Conservation (phyloP, 2,888 invertebrate genomes). For the Cephus nigrinus region DNA sequence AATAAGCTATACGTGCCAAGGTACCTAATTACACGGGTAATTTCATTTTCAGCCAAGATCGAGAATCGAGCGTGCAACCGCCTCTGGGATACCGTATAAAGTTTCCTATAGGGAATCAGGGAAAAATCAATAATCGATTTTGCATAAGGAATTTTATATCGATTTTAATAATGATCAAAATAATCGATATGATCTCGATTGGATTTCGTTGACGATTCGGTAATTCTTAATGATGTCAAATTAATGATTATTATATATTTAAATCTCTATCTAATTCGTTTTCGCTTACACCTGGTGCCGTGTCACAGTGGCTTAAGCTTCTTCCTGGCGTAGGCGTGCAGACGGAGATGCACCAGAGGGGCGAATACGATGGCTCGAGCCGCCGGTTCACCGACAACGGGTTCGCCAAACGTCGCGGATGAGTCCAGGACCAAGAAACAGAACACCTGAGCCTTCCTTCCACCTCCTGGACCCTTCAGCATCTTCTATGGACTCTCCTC, state of each 20-base stretch:
- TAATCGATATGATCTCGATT: background rate
- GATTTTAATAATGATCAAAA: background rate
- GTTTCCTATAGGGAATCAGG: background rate
- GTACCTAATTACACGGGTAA: background rate
- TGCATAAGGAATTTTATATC: background rate
- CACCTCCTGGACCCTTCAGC: constrained; percentile 25
- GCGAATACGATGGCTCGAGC: constrained; percentile 26
- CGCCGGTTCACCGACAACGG: constrained; percentile 42
- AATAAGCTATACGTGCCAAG: background rate
- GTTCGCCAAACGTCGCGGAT: constrained; percentile 37
- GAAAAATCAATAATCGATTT: background rate
- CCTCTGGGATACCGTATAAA: background rate
- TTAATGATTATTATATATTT: background rate
- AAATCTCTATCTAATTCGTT: background rate
- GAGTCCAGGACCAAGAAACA: constrained; percentile 39
- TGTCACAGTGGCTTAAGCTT: constrained; percentile 22
- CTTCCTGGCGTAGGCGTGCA: constrained; percentile 44
- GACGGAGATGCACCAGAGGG: constrained; percentile 41
- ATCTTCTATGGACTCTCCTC: constrained; percentile 15
- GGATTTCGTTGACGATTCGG: background rate
- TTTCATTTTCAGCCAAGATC: background rate
- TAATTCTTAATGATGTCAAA: background rate
- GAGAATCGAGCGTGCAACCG: background rate
- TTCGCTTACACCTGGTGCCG: background rate
- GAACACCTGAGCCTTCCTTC: constrained; percentile 54